Conservation (phyloP, 1,140 invertebrate genomes). For the Cardiocondyla obscurior region DNA sequence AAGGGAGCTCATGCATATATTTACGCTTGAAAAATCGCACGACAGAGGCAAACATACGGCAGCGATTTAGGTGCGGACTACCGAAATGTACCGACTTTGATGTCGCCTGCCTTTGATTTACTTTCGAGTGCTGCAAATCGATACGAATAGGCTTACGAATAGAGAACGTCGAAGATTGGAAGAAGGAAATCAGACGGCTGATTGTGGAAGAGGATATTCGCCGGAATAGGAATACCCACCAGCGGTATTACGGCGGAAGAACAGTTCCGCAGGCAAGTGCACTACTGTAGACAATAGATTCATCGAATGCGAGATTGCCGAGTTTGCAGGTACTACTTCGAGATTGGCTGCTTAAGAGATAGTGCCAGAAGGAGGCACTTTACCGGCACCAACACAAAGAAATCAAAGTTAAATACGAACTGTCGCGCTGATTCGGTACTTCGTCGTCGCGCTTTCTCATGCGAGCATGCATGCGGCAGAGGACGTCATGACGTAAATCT, state of each 20-base stretch:
- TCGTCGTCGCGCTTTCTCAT: neutral
- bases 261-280: slow-evolving; percentile 35
- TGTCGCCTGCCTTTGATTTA: slow-evolving; percentile 43
- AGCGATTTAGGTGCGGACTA: neutral
- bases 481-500: neutral
- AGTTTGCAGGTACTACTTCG: slow-evolving; percentile 51
- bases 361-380: slow-evolving; percentile 33
- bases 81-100: slow-evolving; percentile 24
- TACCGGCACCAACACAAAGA: slow-evolving; percentile 25
- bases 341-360: slow-evolving; percentile 52
- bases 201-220: slow-evolving; percentile 42
- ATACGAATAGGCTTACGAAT: slow-evolving; percentile 37
- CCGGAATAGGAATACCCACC: slow-evolving; percentile 3
- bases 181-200: slow-evolving; percentile 41
- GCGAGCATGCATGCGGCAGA: neutral
- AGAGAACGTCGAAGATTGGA: slow-evolving; percentile 24
- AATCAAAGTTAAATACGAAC: slow-evolving; percentile 5
- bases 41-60: slow-evolving; percentile 21
- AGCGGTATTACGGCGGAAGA: slow-evolving; percentile 30
- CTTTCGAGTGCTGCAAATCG: slow-evolving; percentile 7
- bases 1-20: slow-evolving; percentile 9
- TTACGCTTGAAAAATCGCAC: slow-evolving; percentile 10
- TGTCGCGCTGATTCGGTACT: neutral
- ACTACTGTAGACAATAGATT: slow-evolving; percentile 45
- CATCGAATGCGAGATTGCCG: slow-evolving; percentile 53